phyloP scores from a whole-genome alignment of 2,113 vertebrate species.

The Tor tambroides region DNA sequence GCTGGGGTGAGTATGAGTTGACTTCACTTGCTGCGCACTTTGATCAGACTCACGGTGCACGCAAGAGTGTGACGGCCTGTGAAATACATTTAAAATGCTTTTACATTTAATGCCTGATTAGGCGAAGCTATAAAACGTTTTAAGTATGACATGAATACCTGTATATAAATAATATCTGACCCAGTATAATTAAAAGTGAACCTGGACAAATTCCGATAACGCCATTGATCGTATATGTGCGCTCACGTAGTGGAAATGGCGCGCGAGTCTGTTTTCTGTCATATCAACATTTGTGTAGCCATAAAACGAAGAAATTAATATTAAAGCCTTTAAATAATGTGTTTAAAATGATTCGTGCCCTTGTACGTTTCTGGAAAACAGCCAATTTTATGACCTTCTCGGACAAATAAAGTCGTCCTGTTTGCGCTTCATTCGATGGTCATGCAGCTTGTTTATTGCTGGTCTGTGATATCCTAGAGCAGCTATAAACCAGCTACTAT shows the following conservation, averaged over 20 bases:
- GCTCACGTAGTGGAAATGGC: constrained; percentile 38
- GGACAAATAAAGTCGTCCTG: constrained; percentile 16
- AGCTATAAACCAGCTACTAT: background rate
- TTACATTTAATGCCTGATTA: background rate
- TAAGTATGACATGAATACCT: background rate
- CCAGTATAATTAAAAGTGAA: background rate
- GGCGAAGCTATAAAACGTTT: background rate
- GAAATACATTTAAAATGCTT: background rate
- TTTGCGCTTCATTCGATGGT: too few relatives aligned
- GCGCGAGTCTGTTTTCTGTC: background rate
- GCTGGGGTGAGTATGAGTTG: constrained; percentile 56
- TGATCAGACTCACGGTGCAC: background rate
- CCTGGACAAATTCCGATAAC: background rate
- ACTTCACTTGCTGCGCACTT: constrained; percentile 2
- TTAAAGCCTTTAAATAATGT: background rate
- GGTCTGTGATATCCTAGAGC: background rate
- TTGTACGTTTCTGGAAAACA: constrained; percentile 9
- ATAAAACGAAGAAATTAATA: background rate
- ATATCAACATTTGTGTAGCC: background rate
- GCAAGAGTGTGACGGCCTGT: background rate
- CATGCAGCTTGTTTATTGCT: background rate
- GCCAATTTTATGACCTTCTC: constrained; percentile 50
- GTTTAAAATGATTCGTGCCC: background rate
- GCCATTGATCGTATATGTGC: constrained; percentile 38
- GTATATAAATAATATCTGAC: background rate